Evolutionary conservation across 1,140 invertebrate genomes (phyloP).

Genomic region (Drosophila prosaltans): DNA sequence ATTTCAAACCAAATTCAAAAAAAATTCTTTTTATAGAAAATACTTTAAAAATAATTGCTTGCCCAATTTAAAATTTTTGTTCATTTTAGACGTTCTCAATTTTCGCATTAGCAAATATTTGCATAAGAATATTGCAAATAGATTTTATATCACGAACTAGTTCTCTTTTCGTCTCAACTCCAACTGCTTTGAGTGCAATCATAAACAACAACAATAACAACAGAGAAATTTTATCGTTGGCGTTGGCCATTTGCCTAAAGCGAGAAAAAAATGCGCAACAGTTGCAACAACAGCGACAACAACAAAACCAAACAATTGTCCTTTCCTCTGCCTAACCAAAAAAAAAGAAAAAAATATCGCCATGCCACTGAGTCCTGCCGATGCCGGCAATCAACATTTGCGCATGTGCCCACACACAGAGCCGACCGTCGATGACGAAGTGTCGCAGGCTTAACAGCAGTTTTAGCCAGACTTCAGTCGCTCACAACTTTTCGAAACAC

Average conservation of each 20-base stretch:
- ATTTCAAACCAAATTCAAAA: no score
- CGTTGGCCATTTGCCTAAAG: slow-evolving; percentile 52
- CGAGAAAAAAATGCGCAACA: slow-evolving; percentile 74
- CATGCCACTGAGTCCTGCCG: background rate
- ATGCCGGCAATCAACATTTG: slow-evolving; percentile 54
- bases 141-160: slow-evolving; percentile 11
- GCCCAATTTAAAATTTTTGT: no score
- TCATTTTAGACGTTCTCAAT: background rate
- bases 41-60: no score
- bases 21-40: no score
- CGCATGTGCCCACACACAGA: slow-evolving; percentile 76
- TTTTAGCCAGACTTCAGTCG: slow-evolving; percentile 44
- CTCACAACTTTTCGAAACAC: slow-evolving; percentile 55
- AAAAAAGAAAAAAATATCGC: background rate
- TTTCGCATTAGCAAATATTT: background rate
- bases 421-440: slow-evolving; percentile 5
- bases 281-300: slow-evolving; percentile 54
- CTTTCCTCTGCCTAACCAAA: slow-evolving; percentile 56
- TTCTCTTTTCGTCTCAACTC: slow-evolving; percentile 29
- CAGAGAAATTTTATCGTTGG: slow-evolving; percentile 39
- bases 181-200: slow-evolving; percentile 39
- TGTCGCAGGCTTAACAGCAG: slow-evolving; percentile 19
- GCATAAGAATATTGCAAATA: background rate
- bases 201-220: slow-evolving; percentile 50
- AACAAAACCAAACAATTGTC: slow-evolving; percentile 73